phyloP scores from a whole-genome alignment of 2,797 vertebrate species.

The Hoplostethus atlanticus region DNA sequence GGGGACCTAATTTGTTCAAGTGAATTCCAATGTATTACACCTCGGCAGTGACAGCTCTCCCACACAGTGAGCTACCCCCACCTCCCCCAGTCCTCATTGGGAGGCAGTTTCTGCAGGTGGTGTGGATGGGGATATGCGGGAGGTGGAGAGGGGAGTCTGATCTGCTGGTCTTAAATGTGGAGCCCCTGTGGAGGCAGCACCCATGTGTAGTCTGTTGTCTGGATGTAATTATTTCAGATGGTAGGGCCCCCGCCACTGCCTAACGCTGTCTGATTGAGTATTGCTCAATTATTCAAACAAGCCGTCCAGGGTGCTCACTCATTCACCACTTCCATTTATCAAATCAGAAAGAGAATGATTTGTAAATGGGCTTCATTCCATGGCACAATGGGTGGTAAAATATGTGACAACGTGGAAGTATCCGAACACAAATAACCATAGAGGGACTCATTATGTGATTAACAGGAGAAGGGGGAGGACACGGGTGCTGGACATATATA shows the following conservation, averaged over 20 bases:
- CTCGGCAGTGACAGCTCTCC: slow-evolving; percentile 20
- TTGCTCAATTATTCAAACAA: slow-evolving; percentile 84
- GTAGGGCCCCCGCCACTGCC: slow-evolving; percentile 48
- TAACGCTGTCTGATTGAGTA: slow-evolving; percentile 79
- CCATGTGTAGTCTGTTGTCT: slow-evolving; percentile 69
- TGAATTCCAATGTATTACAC: slow-evolving; percentile 27
- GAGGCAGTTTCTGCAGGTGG: slow-evolving; percentile 39
- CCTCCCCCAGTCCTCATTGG: slow-evolving; percentile 10
- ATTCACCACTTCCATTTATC: slow-evolving; percentile 73
- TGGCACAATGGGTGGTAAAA: slow-evolving; percentile 66
- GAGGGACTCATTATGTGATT: slow-evolving; percentile 67
- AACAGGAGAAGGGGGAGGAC: slow-evolving; percentile 29
- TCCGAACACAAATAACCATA: slow-evolving; percentile 71
- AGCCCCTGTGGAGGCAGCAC: slow-evolving; percentile 64
- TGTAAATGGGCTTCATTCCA: slow-evolving; percentile 75
- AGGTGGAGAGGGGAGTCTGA: slow-evolving; percentile 50
- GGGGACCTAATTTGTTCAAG: slow-evolving; percentile 50
- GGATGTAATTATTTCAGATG: slow-evolving; percentile 79
- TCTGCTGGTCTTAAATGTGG: slow-evolving; percentile 56
- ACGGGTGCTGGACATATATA: slow-evolving; percentile 3
- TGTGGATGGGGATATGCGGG: slow-evolving; percentile 28
- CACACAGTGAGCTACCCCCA: slow-evolving; percentile 7
- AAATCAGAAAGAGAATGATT: slow-evolving; percentile 76
- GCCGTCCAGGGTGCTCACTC: slow-evolving; percentile 66
- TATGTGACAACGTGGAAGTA: slow-evolving; percentile 65